phyloP scores from a whole-genome alignment of 2,797 vertebrate genomes.

The Anniella stebbinsi region DNA sequence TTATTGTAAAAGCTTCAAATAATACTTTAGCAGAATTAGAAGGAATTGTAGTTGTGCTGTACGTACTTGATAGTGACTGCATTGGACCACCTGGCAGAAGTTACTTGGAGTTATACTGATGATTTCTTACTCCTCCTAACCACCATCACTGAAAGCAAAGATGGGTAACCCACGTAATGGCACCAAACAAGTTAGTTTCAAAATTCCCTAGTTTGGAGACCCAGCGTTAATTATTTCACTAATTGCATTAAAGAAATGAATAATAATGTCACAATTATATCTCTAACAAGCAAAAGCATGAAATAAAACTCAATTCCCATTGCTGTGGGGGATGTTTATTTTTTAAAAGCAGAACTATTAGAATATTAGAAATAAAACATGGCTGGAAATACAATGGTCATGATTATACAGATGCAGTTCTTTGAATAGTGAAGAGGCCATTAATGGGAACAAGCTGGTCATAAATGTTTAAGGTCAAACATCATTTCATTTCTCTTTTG shows the following conservation, averaged over 20 bases:
- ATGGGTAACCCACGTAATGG: neutral
- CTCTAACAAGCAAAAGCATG: conserved; percentile 7
- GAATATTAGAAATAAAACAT: neutral
- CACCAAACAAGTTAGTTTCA: neutral
- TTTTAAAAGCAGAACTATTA: neutral
- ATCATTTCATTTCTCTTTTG: neutral
- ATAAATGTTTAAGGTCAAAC: conserved; percentile 11
- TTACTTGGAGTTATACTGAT: neutral
- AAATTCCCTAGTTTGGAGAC: neutral
- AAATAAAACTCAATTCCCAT: neutral
- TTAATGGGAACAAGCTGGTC: neutral
- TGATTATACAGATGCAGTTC: neutral
- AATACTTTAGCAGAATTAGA: neutral
- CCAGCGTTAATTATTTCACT: neutral
- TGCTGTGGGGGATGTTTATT: neutral
- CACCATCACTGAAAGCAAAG: neutral
- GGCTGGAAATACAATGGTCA: neutral
- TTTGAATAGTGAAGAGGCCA: neutral
- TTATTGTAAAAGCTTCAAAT: neutral
- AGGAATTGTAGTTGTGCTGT: neutral
- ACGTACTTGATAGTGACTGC: neutral
- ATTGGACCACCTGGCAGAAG: neutral
- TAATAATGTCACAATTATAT: neutral
- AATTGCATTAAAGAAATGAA: neutral
- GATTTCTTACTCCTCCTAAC: neutral